phyloP scores from a whole-genome alignment of 2,888 invertebrate species.

The Drosophila stalkeri region DNA sequence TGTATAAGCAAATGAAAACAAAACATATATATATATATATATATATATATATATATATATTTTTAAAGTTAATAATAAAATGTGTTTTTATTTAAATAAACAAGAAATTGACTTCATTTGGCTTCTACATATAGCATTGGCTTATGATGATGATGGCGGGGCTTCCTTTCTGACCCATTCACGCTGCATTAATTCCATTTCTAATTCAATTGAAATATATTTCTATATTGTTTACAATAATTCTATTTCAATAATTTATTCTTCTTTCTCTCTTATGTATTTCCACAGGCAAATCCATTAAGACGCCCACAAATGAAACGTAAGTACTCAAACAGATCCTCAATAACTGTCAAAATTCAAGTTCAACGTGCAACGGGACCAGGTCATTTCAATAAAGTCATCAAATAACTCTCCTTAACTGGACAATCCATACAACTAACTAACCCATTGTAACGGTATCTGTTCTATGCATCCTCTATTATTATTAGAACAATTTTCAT shows the following conservation, averaged over 20 bases:
- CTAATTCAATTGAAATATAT: not conserved
- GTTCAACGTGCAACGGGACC: constrained; percentile 58
- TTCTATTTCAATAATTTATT: not conserved
- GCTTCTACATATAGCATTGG: not conserved
- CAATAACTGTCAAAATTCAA: constrained; percentile 60
- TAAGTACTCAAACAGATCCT: constrained; percentile 71
- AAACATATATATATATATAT: constrained; percentile 18
- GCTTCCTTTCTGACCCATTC: constrained; percentile 6
- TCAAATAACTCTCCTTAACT: constrained; percentile 24
- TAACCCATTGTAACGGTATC: constrained; percentile 66
- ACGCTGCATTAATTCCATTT: constrained; percentile 30
- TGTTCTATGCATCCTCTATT: constrained; percentile 39
- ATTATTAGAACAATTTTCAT: constrained; percentile 11
- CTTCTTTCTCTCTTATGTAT: not conserved
- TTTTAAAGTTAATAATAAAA: constrained; percentile 60
- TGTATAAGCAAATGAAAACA: constrained; percentile 59
- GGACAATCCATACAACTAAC: constrained; percentile 45
- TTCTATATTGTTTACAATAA: not conserved
- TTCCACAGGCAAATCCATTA: constrained; percentile 83
- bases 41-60: not conserved
- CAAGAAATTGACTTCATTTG: constrained; percentile 18
- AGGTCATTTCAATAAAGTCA: constrained; percentile 43
- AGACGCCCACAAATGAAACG: constrained; percentile 84
- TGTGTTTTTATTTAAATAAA: constrained; percentile 59
- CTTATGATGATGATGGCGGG: constrained; percentile 48